Percentiles rank a stretch among this genome's conserved stretches.
phyloP scores from a whole-genome alignment of 2,888 invertebrate species.

The Bombyx huttoni region DNA sequence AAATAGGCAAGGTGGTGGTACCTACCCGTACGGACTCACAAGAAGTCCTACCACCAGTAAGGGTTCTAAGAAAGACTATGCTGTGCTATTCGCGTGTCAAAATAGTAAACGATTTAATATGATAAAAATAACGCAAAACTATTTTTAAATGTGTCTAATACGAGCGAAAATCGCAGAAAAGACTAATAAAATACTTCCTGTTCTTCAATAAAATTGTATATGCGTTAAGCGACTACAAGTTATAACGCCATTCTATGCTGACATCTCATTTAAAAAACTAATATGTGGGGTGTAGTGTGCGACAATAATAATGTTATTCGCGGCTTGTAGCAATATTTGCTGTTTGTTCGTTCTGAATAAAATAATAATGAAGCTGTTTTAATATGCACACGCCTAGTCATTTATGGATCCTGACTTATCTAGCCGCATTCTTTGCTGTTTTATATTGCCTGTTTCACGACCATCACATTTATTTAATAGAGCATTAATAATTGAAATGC shows the following conservation, averaged over 20 bases:
- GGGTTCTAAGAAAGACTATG: too few relatives aligned
- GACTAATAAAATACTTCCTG: too few relatives aligned
- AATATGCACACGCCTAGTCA: conserved; percentile 1
- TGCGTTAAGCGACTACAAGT: not conserved
- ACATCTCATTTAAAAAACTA: not conserved
- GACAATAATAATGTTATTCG: not conserved
- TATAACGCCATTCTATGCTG: not conserved
- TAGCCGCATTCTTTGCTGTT: conserved; percentile 1
- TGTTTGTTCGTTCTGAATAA: not conserved
- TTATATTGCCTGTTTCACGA: conserved; percentile 9
- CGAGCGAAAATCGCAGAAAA: too few relatives aligned
- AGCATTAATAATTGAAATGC: conserved; percentile 11
- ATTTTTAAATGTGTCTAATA: too few relatives aligned
- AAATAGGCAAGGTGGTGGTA: too few relatives aligned
- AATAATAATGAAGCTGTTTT: not conserved
- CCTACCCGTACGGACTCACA: too few relatives aligned
- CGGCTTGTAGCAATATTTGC: not conserved
- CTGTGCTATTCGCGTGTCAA: too few relatives aligned
- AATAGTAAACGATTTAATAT: too few relatives aligned
- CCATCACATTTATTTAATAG: conserved; percentile 7
- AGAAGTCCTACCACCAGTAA: too few relatives aligned
- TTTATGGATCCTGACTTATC: not conserved
- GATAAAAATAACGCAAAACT: too few relatives aligned
- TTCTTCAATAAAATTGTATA: not conserved
- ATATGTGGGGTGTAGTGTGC: not conserved